These are phyloP conservation scores for Petrolisthes cinctipes DNA, from an alignment of 2,888 invertebrate species.

Conservation along the genomic window DNA sequence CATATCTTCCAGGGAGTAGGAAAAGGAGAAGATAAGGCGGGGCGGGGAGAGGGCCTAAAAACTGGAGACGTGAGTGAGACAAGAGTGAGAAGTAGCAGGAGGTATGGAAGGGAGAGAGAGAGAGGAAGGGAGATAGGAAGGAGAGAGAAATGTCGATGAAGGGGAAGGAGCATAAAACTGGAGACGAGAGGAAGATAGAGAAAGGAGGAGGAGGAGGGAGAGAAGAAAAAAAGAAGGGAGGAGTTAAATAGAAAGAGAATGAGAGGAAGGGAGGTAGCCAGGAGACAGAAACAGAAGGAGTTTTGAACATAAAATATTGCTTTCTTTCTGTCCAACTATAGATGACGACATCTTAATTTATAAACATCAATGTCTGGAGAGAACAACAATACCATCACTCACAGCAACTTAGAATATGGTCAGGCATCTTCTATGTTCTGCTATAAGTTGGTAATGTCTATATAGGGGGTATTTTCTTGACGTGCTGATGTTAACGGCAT, in stretches of 20 bases:
- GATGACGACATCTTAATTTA: too few species aligned
- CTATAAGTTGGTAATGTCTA: too few species aligned
- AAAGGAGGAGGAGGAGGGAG: not conserved
- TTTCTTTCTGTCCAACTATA: too few species aligned
- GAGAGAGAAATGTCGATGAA: not conserved
- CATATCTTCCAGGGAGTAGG: not conserved
- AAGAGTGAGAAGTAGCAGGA: not conserved
- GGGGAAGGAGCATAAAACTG: too few species aligned
- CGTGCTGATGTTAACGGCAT: too few species aligned
- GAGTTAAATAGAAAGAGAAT: not conserved
- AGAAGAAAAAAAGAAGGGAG: conserved; percentile 1
- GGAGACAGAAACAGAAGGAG: not conserved
- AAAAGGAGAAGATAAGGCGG: not conserved
- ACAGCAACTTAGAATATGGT: too few species aligned
- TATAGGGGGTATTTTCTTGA: too few species aligned
- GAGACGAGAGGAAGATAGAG: not conserved
- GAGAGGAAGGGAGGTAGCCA: not conserved
- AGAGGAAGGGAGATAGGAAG: not conserved
- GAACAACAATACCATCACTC: too few species aligned
- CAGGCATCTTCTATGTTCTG: too few species aligned
- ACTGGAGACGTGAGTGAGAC: not conserved
- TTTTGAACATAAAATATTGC: not conserved
- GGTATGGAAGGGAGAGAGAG: conserved; percentile 7
- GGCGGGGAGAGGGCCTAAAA: not conserved
- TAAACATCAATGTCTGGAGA: too few species aligned